phyloP scores from a whole-genome alignment of 1,140 invertebrate genomes.

The Caenorhabditis inopinata region DNA sequence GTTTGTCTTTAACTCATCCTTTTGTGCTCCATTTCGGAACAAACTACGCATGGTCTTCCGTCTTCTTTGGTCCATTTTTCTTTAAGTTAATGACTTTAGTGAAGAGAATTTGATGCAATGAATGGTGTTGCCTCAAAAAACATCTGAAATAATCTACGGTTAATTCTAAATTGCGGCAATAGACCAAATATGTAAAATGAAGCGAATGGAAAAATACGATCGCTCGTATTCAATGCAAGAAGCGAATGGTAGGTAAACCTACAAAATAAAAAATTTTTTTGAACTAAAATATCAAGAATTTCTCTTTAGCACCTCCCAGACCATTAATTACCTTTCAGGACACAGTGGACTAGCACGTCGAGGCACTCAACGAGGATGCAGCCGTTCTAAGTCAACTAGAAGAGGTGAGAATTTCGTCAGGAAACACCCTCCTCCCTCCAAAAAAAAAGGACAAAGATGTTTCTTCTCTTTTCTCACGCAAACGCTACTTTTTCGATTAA shows the following conservation, averaged over 20 bases:
- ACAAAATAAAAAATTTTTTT: neutral
- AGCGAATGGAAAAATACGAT: slow-evolving; percentile 5
- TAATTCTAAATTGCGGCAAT: too few species aligned
- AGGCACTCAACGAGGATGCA: slow-evolving; percentile 21
- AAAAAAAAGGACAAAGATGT: slow-evolving; percentile 10
- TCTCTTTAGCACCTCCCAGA: neutral
- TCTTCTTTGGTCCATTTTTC: neutral
- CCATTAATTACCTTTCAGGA: neutral
- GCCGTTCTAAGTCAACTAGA: slow-evolving; percentile 34
- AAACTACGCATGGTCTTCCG: too few species aligned
- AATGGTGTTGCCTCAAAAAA: too few species aligned
- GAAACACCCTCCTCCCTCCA: too few species aligned
- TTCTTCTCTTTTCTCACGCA: neutral
- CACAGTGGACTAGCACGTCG: slow-evolving; percentile 8
- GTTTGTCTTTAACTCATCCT: neutral
- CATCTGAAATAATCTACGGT: too few species aligned
- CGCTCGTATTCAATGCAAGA: slow-evolving; percentile 17
- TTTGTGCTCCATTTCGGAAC: slow-evolving; percentile 4
- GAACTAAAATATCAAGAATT: neutral
- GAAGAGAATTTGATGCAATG: too few species aligned
- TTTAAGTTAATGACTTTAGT: neutral
- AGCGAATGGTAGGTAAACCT: neutral
- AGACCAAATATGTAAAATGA: neutral
- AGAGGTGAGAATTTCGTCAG: neutral
- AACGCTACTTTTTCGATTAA: slow-evolving; percentile 1